Evolutionary conservation across 2,113 vertebrate genomes (phyloP).

Genomic region (Passer domesticus): DNA sequence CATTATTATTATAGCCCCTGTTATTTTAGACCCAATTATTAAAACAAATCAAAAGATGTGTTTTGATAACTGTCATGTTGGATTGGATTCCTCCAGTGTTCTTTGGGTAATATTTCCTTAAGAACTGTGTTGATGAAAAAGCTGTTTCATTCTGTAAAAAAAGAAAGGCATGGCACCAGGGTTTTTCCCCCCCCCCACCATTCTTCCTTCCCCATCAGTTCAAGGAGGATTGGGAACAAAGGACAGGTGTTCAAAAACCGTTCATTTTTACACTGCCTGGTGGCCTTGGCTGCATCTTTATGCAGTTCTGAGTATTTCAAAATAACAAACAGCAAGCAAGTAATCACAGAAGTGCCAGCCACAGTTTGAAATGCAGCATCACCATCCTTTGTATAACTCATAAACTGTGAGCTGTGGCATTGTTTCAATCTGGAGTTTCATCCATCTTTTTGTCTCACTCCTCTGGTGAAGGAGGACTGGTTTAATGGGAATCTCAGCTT

Average conservation of each 20-base stretch:
- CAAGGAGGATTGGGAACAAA: not conserved
- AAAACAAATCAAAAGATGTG: not conserved
- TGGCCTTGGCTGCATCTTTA: not conserved
- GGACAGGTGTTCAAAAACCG: not conserved
- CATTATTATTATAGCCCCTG: not conserved
- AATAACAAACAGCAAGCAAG: not conserved
- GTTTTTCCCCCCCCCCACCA: not conserved
- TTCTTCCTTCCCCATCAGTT: not conserved
- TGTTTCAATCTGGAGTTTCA: not conserved
- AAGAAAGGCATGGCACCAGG: rapidly evolving
- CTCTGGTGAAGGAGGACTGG: not conserved
- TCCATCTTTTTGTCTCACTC: not conserved
- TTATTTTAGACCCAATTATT: not conserved
- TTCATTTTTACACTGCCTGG: not conserved
- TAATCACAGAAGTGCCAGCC: not conserved
- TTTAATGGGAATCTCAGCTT: not conserved
- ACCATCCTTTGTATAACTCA: not conserved
- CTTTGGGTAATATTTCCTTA: not conserved
- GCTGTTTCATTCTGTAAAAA: not conserved
- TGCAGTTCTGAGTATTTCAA: not conserved
- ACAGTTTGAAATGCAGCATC: not conserved
- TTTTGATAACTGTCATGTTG: not conserved
- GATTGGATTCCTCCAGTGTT: not conserved
- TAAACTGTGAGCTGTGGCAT: not conserved
- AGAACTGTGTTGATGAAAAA: not conserved